Conservation (phyloP, 2,797 vertebrate species). For the Phrynocephalus vlangalii region DNA sequence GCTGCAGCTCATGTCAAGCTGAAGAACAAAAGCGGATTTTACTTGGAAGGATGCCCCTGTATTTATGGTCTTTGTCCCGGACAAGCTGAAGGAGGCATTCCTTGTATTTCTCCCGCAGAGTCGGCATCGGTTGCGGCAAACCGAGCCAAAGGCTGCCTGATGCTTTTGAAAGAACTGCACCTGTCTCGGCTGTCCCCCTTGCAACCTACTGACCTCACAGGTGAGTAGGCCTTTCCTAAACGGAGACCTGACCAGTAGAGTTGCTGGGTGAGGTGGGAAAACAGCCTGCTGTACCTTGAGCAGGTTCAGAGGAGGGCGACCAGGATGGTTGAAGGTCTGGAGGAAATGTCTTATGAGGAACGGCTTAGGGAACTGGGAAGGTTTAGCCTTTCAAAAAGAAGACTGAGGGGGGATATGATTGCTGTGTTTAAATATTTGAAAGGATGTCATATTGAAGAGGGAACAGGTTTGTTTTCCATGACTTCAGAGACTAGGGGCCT, state of each 20-base stretch:
- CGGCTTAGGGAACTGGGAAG: no score
- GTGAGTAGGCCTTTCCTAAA: background rate
- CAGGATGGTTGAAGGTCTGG: no score
- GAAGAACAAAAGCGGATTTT: constrained; percentile 64
- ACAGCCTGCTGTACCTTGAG: no score
- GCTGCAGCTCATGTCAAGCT: constrained; percentile 57
- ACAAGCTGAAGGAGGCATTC: background rate
- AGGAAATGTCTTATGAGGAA: no score
- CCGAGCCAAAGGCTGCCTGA: background rate
- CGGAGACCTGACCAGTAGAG: background rate
- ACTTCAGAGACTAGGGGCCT: no score
- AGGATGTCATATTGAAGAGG: no score
- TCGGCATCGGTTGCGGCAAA: background rate
- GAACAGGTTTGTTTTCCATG: no score
- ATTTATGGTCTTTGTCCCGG: background rate
- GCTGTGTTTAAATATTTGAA: no score
- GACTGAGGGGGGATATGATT: no score
- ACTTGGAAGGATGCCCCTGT: background rate
- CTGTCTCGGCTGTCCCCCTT: background rate
- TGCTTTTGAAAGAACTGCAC: background rate
- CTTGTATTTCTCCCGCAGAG: background rate
- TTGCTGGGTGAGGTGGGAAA: no score
- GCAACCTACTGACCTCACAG: background rate
- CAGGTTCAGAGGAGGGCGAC: no score
- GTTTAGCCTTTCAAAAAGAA: no score